Evolutionary conservation across 2,797 vertebrate species (phyloP).

Genomic region (Danio kyathit): DNA sequence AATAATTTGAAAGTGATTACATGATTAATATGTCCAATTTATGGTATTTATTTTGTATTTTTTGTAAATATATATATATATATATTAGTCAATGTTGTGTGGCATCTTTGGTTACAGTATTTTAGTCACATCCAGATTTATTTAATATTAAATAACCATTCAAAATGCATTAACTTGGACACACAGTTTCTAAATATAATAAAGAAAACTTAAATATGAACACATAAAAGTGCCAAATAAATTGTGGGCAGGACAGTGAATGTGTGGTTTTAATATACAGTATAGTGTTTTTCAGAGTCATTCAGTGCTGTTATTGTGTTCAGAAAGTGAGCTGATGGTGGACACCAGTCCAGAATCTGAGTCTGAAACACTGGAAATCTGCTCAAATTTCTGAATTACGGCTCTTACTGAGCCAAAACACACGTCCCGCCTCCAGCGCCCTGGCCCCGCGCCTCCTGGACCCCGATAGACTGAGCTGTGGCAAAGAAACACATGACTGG

Average conservation of each 20-base stretch:
- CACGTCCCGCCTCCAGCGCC: slow-evolving; percentile 66
- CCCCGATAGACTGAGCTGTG: slow-evolving; percentile 69
- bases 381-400: slow-evolving; percentile 75
- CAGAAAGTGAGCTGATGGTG: slow-evolving; percentile 61
- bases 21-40: background rate
- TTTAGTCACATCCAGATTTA: background rate
- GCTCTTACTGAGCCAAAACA: slow-evolving; percentile 69
- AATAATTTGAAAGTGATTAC: background rate
- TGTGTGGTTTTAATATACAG: background rate
- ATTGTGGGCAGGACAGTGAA: background rate
- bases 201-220: background rate
- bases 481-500: slow-evolving; percentile 70
- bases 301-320: slow-evolving; percentile 39
- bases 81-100: background rate
- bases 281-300: background rate
- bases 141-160: background rate
- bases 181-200: background rate
- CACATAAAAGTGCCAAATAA: background rate
- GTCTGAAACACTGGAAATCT: slow-evolving; percentile 63
- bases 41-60: background rate
- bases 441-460: slow-evolving; percentile 39
- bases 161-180: background rate
- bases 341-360: slow-evolving; percentile 68
- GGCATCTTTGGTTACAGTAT: background rate
- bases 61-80: too few species aligned